Percentiles rank a stretch among this genome's conserved stretches.
phyloP scores from a whole-genome alignment of 2,797 vertebrate genomes.

The Clamator glandarius region DNA sequence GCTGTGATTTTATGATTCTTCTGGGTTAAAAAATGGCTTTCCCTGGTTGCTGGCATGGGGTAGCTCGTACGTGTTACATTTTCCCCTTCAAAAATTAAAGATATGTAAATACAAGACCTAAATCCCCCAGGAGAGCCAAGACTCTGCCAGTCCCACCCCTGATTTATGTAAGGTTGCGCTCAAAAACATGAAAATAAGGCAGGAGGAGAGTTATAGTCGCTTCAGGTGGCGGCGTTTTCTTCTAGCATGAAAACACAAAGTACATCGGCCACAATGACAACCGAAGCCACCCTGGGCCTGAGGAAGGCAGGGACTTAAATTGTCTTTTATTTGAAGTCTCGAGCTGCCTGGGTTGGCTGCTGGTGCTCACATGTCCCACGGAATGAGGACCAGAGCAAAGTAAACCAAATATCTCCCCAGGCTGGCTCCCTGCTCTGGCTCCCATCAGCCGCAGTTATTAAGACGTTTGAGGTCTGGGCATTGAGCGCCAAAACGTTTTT shows the following conservation, averaged over 20 bases:
- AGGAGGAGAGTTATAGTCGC: neutral
- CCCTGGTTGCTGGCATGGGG: neutral
- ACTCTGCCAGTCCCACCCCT: neutral
- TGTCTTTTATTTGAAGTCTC: neutral
- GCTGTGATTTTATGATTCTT: neutral
- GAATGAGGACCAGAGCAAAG: neutral
- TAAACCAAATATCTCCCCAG: neutral
- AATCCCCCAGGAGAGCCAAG: neutral
- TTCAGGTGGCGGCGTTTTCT: neutral
- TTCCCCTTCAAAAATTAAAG: neutral
- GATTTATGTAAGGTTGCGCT: neutral
- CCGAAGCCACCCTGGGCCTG: rapidly evolving
- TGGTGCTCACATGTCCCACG: rapidly evolving
- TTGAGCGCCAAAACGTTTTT: neutral
- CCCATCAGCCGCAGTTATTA: neutral
- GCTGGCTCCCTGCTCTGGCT: neutral
- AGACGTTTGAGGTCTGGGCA: rapidly evolving
- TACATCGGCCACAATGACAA: rapidly evolving
- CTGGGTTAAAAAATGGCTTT: neutral
- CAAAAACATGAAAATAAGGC: neutral
- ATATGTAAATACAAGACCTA: neutral
- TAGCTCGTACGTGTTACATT: neutral
- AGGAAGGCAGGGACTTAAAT: neutral
- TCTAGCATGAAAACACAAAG: neutral
- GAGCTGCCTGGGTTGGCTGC: neutral